Base-by-base conservation (phyloP, 2,797 vertebrate species). In the Coreius guichenoti region DNA sequence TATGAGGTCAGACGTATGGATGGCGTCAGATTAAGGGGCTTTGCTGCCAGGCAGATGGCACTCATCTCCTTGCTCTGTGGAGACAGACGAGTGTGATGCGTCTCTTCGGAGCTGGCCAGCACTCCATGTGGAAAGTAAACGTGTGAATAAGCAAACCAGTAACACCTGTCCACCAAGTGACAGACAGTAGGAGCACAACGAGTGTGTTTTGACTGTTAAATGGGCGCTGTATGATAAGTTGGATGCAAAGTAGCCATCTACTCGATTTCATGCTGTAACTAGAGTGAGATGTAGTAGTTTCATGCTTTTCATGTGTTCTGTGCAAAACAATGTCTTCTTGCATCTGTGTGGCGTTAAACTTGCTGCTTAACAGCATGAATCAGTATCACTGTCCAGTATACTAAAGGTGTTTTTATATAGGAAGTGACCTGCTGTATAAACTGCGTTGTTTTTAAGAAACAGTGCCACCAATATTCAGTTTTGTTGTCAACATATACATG, bases 41-140 rank as follows among this genome's bases (percentile, higher is more conserved):
- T 87, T 87, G 87, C 86, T 86, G 43, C 87, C 86, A 87, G 84
- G 86, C 88, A 87, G 89, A 86, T 90, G 88, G 83, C 85, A 80
- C 85, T 88, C 77, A 80, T 86, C 74, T 73, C 17, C 74, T 68
- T 19, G 68, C 83, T 84, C 77, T 70, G 79, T 86, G 87, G 85
- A 87, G 83, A 87, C 74, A 81, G 82, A 86, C 56, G 29, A 87
- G 76, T 49, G 45, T 74, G 54, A 82, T 85, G 56, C 67, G 45
- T 89, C 87, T 56, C 77, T 78, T 81, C 58, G 49, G 26, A 77
- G n/a, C 54, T 73, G 67, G 58, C 69, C 36, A 58, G 47, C 74
- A 16, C 45, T 80, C 76, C 79, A 63, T 72, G 77, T 86, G 85
- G 70, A 89, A 86, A 88, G 83, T 82, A 87, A 90, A 86, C 21